Conservation (phyloP, 2,797 vertebrate genomes). For the Babyrousa celebensis region DNA sequence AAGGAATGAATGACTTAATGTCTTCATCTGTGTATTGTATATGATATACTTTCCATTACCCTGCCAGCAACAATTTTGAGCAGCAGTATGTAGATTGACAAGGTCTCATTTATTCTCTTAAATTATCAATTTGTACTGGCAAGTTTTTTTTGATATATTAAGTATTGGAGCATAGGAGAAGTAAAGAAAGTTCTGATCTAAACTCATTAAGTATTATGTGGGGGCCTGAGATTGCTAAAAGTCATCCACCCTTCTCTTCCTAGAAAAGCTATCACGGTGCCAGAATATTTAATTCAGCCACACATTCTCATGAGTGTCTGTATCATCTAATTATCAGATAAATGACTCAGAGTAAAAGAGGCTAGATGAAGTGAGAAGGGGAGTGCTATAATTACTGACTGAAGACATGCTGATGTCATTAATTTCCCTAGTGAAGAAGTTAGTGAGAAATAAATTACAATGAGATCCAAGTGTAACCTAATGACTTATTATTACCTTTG, state of each 20-base stretch:
- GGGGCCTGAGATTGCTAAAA: conserved; percentile 18
- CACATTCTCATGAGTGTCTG: conserved; percentile 62
- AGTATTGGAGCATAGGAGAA: background rate
- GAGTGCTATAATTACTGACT: conserved; percentile 66
- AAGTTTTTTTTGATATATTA: conserved; percentile 45
- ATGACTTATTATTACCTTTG: conserved; percentile 65
- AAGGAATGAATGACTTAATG: background rate
- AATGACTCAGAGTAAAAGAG: conserved; percentile 68
- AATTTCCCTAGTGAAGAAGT: conserved; percentile 70
- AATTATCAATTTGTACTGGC: background rate
- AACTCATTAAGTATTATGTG: background rate
- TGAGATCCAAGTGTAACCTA: conserved; percentile 54
- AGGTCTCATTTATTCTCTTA: conserved; percentile 47
- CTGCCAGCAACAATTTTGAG: conserved; percentile 53
- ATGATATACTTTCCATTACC: conserved; percentile 6
- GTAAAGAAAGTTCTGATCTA: conserved; percentile 26
- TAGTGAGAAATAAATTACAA: conserved; percentile 66
- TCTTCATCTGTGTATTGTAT: background rate
- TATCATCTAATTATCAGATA: conserved; percentile 79
- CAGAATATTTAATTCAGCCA: conserved; percentile 68
- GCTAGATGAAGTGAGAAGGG: conserved; percentile 33
- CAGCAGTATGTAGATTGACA: background rate
- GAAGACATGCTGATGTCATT: conserved; percentile 70
- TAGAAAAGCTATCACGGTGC: conserved; percentile 28
- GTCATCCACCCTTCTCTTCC: background rate